Evolutionary conservation across 92 coral and sea anemone genomes (phyloP).

Genomic region (Zoanthus solanderi): DNA sequence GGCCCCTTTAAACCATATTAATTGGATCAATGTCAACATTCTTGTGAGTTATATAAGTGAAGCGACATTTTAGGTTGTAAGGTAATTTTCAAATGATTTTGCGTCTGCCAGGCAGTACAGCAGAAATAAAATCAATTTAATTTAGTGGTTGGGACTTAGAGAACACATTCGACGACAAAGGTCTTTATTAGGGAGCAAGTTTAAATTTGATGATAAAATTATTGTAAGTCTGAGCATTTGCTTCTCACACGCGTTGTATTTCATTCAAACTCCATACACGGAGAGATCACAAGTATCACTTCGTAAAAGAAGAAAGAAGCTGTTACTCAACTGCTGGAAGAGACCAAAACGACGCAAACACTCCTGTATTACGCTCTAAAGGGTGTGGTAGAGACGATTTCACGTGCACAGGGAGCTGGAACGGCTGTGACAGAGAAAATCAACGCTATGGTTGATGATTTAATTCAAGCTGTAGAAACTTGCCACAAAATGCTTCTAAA

Average conservation of each 20-base stretch:
- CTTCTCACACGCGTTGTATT: not conserved
- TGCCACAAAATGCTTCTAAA: not conserved
- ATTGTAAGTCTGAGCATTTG: no score
- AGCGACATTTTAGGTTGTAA: no score
- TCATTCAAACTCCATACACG: not conserved
- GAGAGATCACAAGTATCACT: not conserved
- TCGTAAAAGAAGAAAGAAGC: conserved; percentile 10
- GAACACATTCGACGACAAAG: no score
- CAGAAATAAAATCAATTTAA: no score
- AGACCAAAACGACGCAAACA: not conserved
- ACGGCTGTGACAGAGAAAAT: not conserved
- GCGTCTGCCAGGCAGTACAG: no score
- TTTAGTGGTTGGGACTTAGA: no score
- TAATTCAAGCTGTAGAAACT: not conserved
- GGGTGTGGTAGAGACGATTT: not conserved
- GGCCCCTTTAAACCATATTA: no score
- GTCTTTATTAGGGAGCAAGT: no score
- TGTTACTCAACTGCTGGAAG: not conserved
- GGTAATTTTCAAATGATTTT: no score
- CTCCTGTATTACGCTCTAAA: not conserved
- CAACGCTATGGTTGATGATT: not conserved
- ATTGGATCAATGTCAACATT: no score
- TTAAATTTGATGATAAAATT: no score
- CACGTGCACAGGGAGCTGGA: not conserved
- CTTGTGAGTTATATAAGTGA: no score